Percentiles rank a stretch among this genome's conserved stretches.
phyloP scores from a whole-genome alignment of 2,888 invertebrate genomes.

The Drosophila emarginata region DNA sequence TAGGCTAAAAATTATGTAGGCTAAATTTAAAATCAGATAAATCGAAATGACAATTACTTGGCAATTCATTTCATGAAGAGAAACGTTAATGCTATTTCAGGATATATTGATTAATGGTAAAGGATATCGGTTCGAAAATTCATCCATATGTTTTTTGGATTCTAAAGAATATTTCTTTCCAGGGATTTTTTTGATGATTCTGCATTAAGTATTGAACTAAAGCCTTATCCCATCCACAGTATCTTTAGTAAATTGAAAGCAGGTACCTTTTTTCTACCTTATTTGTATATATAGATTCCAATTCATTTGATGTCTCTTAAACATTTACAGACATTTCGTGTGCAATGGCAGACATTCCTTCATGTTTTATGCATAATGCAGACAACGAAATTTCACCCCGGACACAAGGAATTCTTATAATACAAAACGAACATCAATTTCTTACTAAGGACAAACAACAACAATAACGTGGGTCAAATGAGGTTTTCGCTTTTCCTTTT shows the following conservation, averaged over 20 bases:
- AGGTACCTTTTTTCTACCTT: neutral
- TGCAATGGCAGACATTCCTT: slow-evolving; percentile 53
- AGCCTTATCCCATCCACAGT: neutral
- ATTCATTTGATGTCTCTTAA: neutral
- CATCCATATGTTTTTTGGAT: no score
- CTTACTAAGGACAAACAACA: slow-evolving; percentile 15
- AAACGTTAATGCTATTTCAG: no score
- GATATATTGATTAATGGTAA: no score
- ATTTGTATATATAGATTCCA: neutral
- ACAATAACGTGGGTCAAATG: slow-evolving; percentile 8
- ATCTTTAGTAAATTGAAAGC: neutral
- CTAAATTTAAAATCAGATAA: neutral
- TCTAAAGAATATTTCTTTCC: no score
- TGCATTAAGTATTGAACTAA: no score
- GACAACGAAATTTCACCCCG: slow-evolving; percentile 34
- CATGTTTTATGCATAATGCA: slow-evolving; percentile 67
- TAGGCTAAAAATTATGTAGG: neutral
- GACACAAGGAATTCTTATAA: slow-evolving; percentile 41
- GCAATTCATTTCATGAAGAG: no score
- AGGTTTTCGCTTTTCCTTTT: neutral
- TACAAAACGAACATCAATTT: slow-evolving; percentile 16
- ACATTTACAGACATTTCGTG: slow-evolving; percentile 40
- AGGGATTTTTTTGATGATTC: neutral
- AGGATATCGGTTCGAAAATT: no score
- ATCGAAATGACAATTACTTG: neutral